Evolutionary conservation across 2,797 vertebrate species (phyloP), one percentile per base, ranked within the genome.

Genomic region (Gephyroberyx darwinii): DNA sequence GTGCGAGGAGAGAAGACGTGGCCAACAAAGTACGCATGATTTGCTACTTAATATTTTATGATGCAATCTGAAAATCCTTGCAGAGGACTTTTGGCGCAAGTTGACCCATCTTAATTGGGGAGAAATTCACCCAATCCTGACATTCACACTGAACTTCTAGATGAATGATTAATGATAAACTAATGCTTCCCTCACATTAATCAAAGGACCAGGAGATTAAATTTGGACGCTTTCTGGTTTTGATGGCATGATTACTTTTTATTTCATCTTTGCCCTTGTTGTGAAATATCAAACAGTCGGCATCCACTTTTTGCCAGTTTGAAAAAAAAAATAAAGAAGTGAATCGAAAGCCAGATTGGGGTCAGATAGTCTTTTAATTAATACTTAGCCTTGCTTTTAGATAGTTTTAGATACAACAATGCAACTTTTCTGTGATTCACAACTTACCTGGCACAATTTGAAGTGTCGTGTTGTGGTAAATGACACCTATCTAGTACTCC

Each of bases 91-190:
- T 77, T 55, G 52, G 59, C 20, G 19, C 63, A 65, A 73, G 62
- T 56, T 22, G 54, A 57, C 64, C 67, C 63, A 22, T 55, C 52
- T 78, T 87, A 83, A 90, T 82, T 85, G 75, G 74, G 78, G 70
- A 74, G 75, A 78, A 74, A 82, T 77, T 69, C 55, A 83, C 80
- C 78, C 63, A 74, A 54, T 72, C 26, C 20, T 75, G 77, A 86
- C 79, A 75, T 85, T 86, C 55, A 73, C 74, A 53, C 67, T 72
- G 69, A 83, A 80, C 74, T 54, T 61, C 9, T 35, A 77, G 71
- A 86, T 91, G 60, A 88, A 90, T 88, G 65, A 87, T 86, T 88
- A 60, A 90, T 86, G 81, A 85, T 82, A 62, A 85, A 81, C 69
- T 72, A 86, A 86, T 81, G 83, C 81, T 82, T 82, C 83, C 68